Evolutionary conservation across 1,140 invertebrate species (phyloP).

Genomic region (Copidosoma floridanum): DNA sequence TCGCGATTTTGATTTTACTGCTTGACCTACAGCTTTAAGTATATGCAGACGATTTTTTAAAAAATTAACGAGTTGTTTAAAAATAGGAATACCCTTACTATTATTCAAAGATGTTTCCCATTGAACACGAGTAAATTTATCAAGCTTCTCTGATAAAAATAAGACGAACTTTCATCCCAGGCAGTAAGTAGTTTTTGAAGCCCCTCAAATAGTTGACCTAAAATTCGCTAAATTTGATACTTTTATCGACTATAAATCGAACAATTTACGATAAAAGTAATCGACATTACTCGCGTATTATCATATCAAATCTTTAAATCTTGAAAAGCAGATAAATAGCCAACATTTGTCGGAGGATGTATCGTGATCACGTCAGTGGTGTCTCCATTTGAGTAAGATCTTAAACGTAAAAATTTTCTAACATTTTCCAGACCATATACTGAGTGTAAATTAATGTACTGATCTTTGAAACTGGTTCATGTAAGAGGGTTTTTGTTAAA

Average conservation of each 20-base stretch:
- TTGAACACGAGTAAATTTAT: neutral
- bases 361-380: neutral
- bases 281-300: neutral
- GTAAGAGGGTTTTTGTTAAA: neutral
- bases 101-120: neutral
- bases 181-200: neutral
- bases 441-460: neutral
- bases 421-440: neutral
- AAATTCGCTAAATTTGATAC: neutral
- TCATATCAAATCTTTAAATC: no score
- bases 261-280: neutral
- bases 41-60: neutral
- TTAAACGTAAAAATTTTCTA: neutral
- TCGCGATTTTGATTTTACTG: neutral
- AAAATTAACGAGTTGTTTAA: neutral
- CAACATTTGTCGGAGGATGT: neutral
- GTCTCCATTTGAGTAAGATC: neutral
- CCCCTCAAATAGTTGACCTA: neutral
- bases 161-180: neutral
- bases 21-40: neutral
- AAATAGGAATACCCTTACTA: neutral
- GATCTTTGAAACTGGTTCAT: neutral
- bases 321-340: neutral
- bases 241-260: neutral
- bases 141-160: neutral